Percentiles rank a stretch among this genome's conserved stretches.
Conservation (phyloP, 2,797 vertebrate species). For the Phrynocephalus guinanensis region DNA sequence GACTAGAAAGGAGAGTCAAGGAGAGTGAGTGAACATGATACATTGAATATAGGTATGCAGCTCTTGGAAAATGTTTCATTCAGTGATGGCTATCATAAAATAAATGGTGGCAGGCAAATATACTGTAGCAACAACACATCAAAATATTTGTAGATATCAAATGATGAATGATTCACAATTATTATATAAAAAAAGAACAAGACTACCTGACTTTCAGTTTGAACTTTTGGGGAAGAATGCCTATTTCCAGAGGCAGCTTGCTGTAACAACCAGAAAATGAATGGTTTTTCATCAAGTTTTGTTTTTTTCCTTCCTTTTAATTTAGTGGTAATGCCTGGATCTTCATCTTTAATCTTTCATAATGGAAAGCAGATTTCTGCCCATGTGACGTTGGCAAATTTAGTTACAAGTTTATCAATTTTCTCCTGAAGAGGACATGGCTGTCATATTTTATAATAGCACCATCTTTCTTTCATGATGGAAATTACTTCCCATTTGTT, state of each 20-base stretch:
- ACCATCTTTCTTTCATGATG: conserved; percentile 36
- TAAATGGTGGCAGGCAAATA: conserved; percentile 18
- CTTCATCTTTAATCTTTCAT: conserved; percentile 22
- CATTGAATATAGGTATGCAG: not conserved
- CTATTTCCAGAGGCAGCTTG: not conserved
- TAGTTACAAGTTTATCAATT: conserved; percentile 6
- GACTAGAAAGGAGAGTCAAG: not conserved
- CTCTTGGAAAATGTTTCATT: not conserved
- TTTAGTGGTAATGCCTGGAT: not conserved
- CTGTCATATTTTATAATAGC: conserved; percentile 43
- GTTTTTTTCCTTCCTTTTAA: not conserved
- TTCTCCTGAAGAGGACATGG: not conserved
- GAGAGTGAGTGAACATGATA: conserved; percentile 8
- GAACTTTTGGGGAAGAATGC: not conserved
- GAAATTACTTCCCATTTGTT: conserved; percentile 34
- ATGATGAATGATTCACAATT: conserved; percentile 13
- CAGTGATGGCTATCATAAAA: not conserved
- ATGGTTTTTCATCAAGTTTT: not conserved
- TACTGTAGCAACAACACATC: not conserved
- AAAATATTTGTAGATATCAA: not conserved
- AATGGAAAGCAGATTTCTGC: conserved; percentile 1
- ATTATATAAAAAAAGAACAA: not conserved
- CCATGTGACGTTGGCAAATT: conserved; percentile 11
- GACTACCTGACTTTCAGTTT: not conserved
- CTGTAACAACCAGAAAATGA: not conserved